Percentiles rank a stretch among this genome's conserved stretches.
phyloP scores from a whole-genome alignment of 1,140 invertebrate genomes.

The Helicoverpa zea region DNA sequence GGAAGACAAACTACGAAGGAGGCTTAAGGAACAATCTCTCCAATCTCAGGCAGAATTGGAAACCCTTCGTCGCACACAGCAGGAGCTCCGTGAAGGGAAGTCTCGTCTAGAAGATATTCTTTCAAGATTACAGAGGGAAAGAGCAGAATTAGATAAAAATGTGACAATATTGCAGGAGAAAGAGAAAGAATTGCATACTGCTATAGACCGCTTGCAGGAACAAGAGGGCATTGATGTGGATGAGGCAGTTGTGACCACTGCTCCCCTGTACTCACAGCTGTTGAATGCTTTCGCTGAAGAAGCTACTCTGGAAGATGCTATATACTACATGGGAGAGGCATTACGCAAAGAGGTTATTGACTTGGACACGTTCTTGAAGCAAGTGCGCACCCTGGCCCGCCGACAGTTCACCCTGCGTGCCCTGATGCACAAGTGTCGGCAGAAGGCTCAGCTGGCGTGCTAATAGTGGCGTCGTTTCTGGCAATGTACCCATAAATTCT shows the following conservation, averaged over 20 bases:
- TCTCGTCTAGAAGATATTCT: slow-evolving; percentile 94
- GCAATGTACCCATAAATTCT: slow-evolving; percentile 33
- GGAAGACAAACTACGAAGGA: slow-evolving; percentile 96
- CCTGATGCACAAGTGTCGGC: slow-evolving; percentile 98
- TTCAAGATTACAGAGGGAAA: slow-evolving; percentile 93
- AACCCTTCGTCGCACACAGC: slow-evolving; percentile 95
- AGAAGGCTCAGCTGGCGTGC: slow-evolving; percentile 96
- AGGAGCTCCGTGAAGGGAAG: slow-evolving; percentile 96
- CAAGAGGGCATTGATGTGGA: slow-evolving; percentile 96
- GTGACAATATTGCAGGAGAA: slow-evolving; percentile 94
- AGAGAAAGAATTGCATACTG: slow-evolving; percentile 94
- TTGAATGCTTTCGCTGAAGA: slow-evolving; percentile 99
- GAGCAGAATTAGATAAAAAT: slow-evolving; percentile 95
- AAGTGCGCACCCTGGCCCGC: slow-evolving; percentile 97
- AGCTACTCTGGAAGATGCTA: slow-evolving; percentile 98
- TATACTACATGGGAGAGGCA: slow-evolving; percentile 99
- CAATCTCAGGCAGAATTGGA: slow-evolving; percentile 97
- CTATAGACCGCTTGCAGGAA: slow-evolving; percentile 92
- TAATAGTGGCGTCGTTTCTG: slow-evolving; percentile 69
- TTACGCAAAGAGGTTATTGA: slow-evolving; percentile 97
- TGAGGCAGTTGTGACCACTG: slow-evolving; percentile 98
- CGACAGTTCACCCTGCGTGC: slow-evolving; percentile 98
- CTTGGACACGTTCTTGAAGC: slow-evolving; percentile 98
- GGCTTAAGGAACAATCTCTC: slow-evolving; percentile 95
- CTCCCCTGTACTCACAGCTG: slow-evolving; percentile 98